Evolutionary conservation across 1,140 invertebrate genomes (phyloP).

Genomic region (Drosophila varians): DNA sequence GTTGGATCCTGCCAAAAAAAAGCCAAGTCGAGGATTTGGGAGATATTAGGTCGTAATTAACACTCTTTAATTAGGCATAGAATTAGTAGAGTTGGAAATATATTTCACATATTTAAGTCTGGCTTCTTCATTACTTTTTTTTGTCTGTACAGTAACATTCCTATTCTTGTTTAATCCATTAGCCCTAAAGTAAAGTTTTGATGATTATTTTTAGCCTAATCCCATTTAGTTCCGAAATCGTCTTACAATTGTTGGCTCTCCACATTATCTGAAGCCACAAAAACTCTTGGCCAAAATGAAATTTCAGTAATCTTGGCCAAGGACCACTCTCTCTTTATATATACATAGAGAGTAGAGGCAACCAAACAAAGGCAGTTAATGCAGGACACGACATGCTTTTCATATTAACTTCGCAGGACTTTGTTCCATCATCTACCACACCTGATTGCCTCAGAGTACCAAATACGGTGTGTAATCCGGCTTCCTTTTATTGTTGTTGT

Average conservation of each 20-base stretch:
- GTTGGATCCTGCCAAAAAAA: background rate
- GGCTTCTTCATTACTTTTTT: no score
- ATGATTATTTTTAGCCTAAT: background rate
- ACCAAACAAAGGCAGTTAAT: conserved; percentile 5
- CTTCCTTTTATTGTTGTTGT: background rate
- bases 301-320: background rate
- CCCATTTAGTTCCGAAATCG: background rate
- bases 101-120: no score
- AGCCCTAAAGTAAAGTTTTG: background rate
- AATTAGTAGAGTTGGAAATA: background rate
- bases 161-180: background rate
- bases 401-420: conserved; percentile 13
- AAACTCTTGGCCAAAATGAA: background rate
- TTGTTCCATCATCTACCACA: background rate
- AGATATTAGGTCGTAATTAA: conserved; percentile 7
- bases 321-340: background rate
- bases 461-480: conserved; percentile 7
- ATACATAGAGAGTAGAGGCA: background rate
- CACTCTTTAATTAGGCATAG: background rate
- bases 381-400: background rate
- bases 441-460: conserved; percentile 6
- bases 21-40: background rate
- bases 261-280: background rate
- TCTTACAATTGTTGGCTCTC: background rate
- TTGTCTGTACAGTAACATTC: background rate